Conservation (phyloP, 2,113 vertebrate species). For the Eptesicus fuscus region DNA sequence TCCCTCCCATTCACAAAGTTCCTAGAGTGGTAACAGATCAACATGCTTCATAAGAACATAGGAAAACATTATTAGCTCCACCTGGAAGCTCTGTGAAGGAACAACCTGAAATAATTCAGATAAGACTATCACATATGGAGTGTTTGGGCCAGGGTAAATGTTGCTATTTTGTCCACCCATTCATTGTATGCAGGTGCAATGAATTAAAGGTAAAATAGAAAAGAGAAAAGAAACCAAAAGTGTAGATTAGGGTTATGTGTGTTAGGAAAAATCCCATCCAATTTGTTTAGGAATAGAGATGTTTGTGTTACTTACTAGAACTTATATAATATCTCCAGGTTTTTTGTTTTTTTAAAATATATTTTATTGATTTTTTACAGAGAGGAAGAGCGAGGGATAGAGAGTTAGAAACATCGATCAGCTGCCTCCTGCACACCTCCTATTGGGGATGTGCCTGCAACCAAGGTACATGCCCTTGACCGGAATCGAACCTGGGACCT, state of each 20-base stretch:
- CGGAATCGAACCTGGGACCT: too few relatives aligned
- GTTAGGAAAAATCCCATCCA: background rate
- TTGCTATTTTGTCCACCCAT: background rate
- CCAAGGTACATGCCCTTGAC: too few relatives aligned
- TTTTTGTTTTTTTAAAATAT: background rate
- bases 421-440: too few relatives aligned
- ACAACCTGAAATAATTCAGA: background rate
- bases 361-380: too few relatives aligned
- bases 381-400: too few relatives aligned
- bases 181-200: background rate
- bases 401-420: too few relatives aligned
- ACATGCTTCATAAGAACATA: background rate
- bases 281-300: background rate
- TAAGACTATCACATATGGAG: background rate
- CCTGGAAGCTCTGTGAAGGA: background rate
- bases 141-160: background rate
- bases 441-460: too few relatives aligned
- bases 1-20: background rate
- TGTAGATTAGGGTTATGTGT: background rate
- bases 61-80: background rate
- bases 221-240: background rate
- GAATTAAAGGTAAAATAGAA: background rate
- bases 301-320: background rate
- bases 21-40: background rate
- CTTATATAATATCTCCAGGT: background rate